Base-by-base conservation (phyloP, 2,888 invertebrate species). In the Netelia virgata region DNA sequence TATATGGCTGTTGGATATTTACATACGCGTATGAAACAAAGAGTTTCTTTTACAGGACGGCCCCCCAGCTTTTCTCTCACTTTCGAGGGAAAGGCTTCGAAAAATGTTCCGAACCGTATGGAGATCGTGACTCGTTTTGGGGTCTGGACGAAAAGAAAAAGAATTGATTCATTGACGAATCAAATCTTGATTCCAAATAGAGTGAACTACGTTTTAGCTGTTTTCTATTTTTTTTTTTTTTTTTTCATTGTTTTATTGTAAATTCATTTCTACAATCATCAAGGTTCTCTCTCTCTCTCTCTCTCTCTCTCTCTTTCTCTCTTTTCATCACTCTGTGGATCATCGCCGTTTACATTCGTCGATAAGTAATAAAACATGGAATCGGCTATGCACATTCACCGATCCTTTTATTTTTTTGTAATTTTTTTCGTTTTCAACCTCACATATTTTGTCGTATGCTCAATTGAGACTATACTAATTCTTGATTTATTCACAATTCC, bases 1-100 rank as follows among this genome's bases (percentile, higher is more conserved):
- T 93, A 93, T 93, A 93, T 93, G 93, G 93, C 93, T 93, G 93
- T 93, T 93, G 93, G 93, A 93, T 93, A 93, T 93, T 92, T 91
- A 91, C 84, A 90, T 90, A 88, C 86, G 87, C 86, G 87, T 89
- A 77, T 89, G 20, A 63, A 14, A 55, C 53, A n/a, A 53, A 18
- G 6, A 57, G n/a, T 18, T 18, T 18, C n/a, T 9, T 18, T 57
- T 57, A 57, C 57, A 57, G 36, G 36, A 36, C 36, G 6, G 8
- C 6, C 0, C 36, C 36, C 36, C 36, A 36, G 8, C 36, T 36
- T 36, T 36, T 36, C 36, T 36, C 6, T 36, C 36, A 36, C 36
- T 36, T 36, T 8, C 8, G 36, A 36, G 8, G 36, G 36, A 36
- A 36, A 36, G 36, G 6, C 36, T 36, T 36, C 1, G 36, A 14